phyloP scores from a whole-genome alignment of 2,113 vertebrate genomes.

The Vimba vimba region DNA sequence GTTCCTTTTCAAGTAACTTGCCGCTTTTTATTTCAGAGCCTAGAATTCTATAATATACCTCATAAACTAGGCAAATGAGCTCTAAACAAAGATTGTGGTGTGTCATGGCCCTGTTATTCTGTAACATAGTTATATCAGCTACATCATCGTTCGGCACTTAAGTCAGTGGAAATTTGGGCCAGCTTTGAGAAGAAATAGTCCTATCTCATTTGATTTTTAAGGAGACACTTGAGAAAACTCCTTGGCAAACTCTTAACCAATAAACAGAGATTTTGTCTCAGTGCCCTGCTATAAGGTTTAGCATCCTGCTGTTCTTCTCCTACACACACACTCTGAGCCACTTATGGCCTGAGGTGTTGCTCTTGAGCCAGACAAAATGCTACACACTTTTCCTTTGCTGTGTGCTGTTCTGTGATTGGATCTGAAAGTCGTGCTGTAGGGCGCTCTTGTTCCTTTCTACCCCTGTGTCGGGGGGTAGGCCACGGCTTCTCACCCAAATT shows the following conservation, averaged over 20 bases:
- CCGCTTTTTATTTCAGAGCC: neutral
- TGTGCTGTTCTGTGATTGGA: slow-evolving; percentile 35
- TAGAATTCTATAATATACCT: neutral
- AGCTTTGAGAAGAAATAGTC: too few relatives aligned
- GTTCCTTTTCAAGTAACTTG: neutral
- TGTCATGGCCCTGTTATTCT: neutral
- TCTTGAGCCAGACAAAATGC: slow-evolving; percentile 15
- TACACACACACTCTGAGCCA: neutral
- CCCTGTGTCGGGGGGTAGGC: slow-evolving; percentile 46
- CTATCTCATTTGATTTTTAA: neutral
- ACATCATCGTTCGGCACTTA: neutral
- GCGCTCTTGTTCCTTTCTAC: slow-evolving; percentile 37
- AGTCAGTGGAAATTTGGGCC: neutral
- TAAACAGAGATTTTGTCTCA: slow-evolving; percentile 1
- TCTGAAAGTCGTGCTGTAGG: slow-evolving; percentile 21
- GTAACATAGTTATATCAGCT: neutral
- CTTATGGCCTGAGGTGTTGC: slow-evolving; percentile 3
- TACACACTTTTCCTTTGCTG: neutral
- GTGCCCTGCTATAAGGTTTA: slow-evolving; percentile 3
- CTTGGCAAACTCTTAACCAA: neutral
- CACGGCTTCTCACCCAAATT: slow-evolving; percentile 63
- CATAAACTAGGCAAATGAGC: neutral
- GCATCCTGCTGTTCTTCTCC: neutral
- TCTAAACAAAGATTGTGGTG: neutral
- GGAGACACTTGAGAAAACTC: neutral